Evolutionary conservation across 2,797 vertebrate species (phyloP).

Genomic region (Mormyrops attenuatus): DNA sequence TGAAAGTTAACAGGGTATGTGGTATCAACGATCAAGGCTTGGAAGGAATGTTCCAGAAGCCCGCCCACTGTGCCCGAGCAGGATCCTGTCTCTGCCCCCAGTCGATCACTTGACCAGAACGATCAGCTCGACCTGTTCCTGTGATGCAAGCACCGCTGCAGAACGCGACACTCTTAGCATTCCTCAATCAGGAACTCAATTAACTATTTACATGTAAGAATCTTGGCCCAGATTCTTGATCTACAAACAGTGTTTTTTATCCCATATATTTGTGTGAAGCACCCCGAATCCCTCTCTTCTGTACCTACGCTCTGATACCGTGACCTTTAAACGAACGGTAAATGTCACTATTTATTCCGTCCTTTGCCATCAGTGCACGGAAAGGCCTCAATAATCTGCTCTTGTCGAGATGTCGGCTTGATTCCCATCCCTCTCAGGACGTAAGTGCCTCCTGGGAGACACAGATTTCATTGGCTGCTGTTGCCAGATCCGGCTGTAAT

Average conservation of each 20-base stretch:
- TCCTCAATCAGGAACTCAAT: background rate
- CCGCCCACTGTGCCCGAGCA: background rate
- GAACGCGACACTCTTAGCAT: background rate
- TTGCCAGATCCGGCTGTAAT: background rate
- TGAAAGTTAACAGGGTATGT: background rate
- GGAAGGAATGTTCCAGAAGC: background rate
- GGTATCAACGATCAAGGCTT: background rate
- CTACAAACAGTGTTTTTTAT: background rate
- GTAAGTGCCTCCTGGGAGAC: slow-evolving; percentile 1
- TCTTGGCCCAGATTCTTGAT: background rate
- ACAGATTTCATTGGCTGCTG: background rate
- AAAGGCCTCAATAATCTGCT: background rate
- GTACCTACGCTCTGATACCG: background rate
- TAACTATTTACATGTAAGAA: background rate
- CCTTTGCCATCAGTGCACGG: background rate
- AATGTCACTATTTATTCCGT: background rate
- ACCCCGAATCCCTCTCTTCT: background rate
- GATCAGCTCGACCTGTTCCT: background rate
- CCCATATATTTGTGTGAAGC: slow-evolving; percentile 7
- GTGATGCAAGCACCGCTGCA: background rate
- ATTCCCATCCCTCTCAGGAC: slow-evolving; percentile 13
- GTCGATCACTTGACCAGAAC: background rate
- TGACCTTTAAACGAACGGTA: slow-evolving; percentile 5
- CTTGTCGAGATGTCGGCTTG: background rate
- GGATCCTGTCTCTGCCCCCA: background rate